A percentile compares a stretch with the other conserved stretches of the same genome.
Evolutionary conservation across 1,140 invertebrate genomes (phyloP).

Genomic region (Arion vulgaris): DNA sequence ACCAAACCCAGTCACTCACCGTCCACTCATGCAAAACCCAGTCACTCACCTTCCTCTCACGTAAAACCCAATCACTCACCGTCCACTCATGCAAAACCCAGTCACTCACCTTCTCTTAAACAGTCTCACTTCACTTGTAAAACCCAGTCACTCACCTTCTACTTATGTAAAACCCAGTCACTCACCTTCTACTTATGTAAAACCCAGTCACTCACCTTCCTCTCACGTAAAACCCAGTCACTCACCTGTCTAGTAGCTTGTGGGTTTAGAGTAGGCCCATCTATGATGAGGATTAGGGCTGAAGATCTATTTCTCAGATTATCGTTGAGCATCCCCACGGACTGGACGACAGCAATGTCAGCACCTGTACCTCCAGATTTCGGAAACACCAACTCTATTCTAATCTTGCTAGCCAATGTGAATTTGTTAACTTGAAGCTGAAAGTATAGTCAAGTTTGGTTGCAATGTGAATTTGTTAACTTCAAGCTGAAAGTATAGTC

Average conservation of each 20-base stretch:
- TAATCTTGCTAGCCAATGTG: conserved; percentile 30
- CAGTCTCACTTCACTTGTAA: background rate
- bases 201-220: background rate
- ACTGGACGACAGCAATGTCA: conserved; percentile 13
- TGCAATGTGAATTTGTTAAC: background rate
- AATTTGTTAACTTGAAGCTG: conserved; percentile 28
- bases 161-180: background rate
- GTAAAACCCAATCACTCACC: conserved; percentile 6
- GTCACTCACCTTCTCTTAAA: background rate
- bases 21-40: no score
- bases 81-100: background rate
- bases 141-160: conserved; percentile 13
- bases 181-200: conserved; percentile 6
- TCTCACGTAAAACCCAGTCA: background rate
- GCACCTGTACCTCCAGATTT: conserved; percentile 37
- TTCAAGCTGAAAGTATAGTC: no score
- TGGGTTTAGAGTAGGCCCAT: conserved; percentile 38
- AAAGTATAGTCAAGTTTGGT: background rate
- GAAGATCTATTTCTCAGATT: background rate
- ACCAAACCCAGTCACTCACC: no score
- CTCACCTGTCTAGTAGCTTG: conserved; percentile 27
- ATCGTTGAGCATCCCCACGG: conserved; percentile 22
- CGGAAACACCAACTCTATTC: conserved; percentile 31
- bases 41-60: no score
- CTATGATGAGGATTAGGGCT: conserved; percentile 38